Base-by-base conservation (phyloP, 2,888 invertebrate species). In the Tachina grossa region DNA sequence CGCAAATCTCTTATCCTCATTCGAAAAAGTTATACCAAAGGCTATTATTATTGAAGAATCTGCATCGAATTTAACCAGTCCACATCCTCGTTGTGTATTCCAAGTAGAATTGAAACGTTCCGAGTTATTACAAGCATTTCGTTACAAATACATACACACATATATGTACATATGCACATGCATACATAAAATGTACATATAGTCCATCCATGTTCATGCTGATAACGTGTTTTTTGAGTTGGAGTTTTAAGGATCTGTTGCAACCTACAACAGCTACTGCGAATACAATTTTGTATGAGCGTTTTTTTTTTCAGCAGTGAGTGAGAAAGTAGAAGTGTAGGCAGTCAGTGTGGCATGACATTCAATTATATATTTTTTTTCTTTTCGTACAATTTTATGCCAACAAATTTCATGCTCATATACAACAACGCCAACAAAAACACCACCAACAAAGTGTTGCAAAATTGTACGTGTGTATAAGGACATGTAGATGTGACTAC, bases 261-360 rank as follows among this genome's bases (percentile, higher is more conserved):
- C 71, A 68, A 68, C 9, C 49, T 59, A 59, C 74, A 74, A 31
- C 59, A 59, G 59, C 74, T 51, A 39, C 39, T 8, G 39, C 39
- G n/a, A 59, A 13, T 39, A 31, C 45, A 72, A 59, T 74, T 72
- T 80, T 51, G 41, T 65, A 31, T 65, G 13, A 55, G 41, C 11
- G 6, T 59, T 66, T 83, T 76, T 31, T 31, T 31, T 31, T 66
- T 51, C 41, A 9, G 65, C 63, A 51, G 1, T 10, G 53, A 53
- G 39, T n/a, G 31, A 16, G 43, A 19, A 51, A 71, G 43, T 53
- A 31, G 19, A 69, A 69, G 22, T 31, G 72, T 77, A 77, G 80
- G 82, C 84, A 87, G 74, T 55, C 79, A 79, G 55, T 79, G 82
- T 76, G 82, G 84, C 72, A 87, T 78, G 84, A 77, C 87, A 87